Conservation (phyloP, 2,888 invertebrate genomes). For the Graphium colonna region DNA sequence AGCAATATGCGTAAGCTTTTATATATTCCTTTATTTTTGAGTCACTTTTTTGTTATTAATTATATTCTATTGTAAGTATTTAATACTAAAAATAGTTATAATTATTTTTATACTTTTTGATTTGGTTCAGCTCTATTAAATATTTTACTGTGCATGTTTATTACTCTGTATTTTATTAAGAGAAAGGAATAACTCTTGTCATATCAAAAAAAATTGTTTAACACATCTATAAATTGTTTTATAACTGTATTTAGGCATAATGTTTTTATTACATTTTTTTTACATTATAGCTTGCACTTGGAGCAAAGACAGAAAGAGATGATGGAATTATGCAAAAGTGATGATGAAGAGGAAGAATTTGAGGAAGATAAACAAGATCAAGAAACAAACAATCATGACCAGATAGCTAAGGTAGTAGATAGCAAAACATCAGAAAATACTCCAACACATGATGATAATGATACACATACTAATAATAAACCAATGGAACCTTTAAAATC, state of each 20-base stretch:
- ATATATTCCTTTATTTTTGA: conserved; percentile 1
- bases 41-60: too few relatives aligned
- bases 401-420: not conserved
- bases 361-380: conserved; percentile 7
- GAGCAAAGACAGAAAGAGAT: conserved; percentile 87
- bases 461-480: conserved; percentile 16
- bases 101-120: too few relatives aligned
- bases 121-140: too few relatives aligned
- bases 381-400: not conserved
- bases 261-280: too few relatives aligned
- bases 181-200: too few relatives aligned
- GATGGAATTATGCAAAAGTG: conserved; percentile 87
- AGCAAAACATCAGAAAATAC: not conserved
- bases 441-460: conserved; percentile 14
- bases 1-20: conserved; percentile 81
- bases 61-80: too few relatives aligned
- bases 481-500: conserved; percentile 2
- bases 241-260: too few relatives aligned
- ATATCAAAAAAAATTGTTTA: too few relatives aligned
- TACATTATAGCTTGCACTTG: conserved; percentile 77
- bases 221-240: too few relatives aligned
- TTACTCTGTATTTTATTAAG: too few relatives aligned
- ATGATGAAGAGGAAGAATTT: conserved; percentile 76
- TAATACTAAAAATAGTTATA: too few relatives aligned
- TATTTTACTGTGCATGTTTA: too few relatives aligned